Percentiles rank a stretch among this genome's conserved stretches.
Evolutionary conservation across 2,113 vertebrate species (phyloP).

Genomic region (Rhinoptilus africanus): DNA sequence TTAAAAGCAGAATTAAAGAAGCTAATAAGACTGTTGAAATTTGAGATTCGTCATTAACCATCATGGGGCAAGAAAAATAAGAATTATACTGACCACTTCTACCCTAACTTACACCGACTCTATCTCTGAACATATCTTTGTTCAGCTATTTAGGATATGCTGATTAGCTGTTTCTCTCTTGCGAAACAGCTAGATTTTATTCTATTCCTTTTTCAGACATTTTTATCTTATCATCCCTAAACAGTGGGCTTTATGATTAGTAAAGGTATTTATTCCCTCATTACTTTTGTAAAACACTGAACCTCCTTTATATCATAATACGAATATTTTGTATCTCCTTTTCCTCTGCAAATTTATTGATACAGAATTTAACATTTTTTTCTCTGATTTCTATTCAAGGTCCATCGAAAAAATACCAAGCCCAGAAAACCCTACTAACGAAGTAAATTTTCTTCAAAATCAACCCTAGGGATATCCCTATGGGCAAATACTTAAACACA

Average conservation of each 20-base stretch:
- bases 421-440: neutral
- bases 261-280: neutral
- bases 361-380: neutral
- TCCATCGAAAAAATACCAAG: neutral
- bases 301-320: neutral
- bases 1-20: constrained; percentile 28
- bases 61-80: neutral
- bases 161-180: neutral
- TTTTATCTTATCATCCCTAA: neutral
- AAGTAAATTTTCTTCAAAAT: neutral
- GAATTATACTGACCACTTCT: neutral
- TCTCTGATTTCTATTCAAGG: neutral
- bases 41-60: neutral
- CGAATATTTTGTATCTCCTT: neutral
- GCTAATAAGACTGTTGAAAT: neutral
- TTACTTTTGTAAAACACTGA: neutral
- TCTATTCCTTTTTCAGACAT: neutral
- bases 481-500: neutral
- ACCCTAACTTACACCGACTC: neutral
- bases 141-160: neutral
- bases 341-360: neutral
- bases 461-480: neutral
- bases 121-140: neutral
- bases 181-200: neutral
- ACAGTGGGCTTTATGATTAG: neutral